A percentile compares a stretch with the other conserved stretches of the same genome.
Evolutionary conservation across 2,113 vertebrate genomes (phyloP).

Genomic region (Dromiciops gliroides): DNA sequence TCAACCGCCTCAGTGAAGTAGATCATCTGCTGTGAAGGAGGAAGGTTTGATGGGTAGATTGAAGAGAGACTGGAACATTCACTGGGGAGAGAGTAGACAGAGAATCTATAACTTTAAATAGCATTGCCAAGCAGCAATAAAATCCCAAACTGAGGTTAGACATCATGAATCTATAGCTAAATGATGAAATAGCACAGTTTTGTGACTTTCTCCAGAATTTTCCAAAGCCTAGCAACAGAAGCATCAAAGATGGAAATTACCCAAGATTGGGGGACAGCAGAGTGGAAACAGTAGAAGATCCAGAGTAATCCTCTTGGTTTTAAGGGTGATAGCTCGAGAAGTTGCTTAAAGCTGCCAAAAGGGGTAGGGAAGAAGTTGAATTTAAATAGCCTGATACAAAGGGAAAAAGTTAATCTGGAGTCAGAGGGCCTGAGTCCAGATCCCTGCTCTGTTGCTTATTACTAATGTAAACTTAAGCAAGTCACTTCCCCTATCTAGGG

Average conservation of each 20-base stretch:
- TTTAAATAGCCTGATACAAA: not conserved
- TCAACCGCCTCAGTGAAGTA: not conserved
- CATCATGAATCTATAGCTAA: not conserved
- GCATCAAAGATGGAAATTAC: not conserved
- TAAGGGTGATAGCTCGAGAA: not conserved
- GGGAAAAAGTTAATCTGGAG: not conserved
- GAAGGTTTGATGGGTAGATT: not conserved
- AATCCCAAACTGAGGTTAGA: not conserved
- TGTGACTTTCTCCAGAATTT: not conserved
- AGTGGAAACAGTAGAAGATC: not conserved
- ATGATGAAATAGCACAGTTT: not conserved
- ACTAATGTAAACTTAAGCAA: not conserved
- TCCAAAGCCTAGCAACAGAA: not conserved
- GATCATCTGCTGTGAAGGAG: not conserved
- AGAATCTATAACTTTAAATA: not conserved
- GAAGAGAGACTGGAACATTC: not conserved
- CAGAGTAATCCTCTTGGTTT: not conserved
- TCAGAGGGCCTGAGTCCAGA: not conserved
- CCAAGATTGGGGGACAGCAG: not conserved
- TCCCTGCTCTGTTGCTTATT: not conserved
- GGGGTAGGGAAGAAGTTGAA: not conserved
- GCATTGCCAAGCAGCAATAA: not conserved
- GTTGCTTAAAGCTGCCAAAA: not conserved
- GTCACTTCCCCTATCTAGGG: not conserved
- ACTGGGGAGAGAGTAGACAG: not conserved